Evolutionary conservation across 1,140 invertebrate species (phyloP), one percentile per base, ranked within the genome.

Genomic region (Drosophila tsacasi): DNA sequence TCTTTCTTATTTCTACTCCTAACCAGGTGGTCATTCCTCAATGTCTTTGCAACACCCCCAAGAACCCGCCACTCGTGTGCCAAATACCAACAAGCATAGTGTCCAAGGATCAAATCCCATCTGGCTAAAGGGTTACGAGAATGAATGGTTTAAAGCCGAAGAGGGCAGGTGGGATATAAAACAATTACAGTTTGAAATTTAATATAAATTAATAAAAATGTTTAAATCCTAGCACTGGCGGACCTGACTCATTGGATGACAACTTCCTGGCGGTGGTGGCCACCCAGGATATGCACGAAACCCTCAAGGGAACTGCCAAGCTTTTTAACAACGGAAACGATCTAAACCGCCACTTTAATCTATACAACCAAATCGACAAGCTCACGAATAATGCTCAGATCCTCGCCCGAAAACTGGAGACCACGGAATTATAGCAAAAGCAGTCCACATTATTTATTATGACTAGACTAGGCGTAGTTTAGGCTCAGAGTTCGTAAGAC

Each of bases 71-170:
- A 95, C 95, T 37, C 94, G 96, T 76, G 97, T 99, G 6, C 98
- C 98, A 3, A 98, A 98, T 89, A 98, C 98, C 4, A 99, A 98
- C 93, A 97, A 98, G 91, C 98, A 98, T 92, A 98, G 97, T 81
- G 96, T 97, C 7, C 97, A 98, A 93, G 98, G 98, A 37, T 98
- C 97, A 10, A 99, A 99, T 94, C 98, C 98, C 0, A 98, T 99
- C 80, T 99, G 98, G 98, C 95, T 98, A 93, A 97, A 97, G 83
- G 97, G 97, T 9, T 98, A 98, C 89, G 97, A 98, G 93, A 98
- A 98, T 93, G 97, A 98, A 91, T 98, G 97, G 97, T 98, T 97
- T 91, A 98, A 98, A 93, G 96, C 96, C 67, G 96, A 97, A 68
- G 96, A 97, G 21, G 94, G 95, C 37, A 96, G 95, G 95, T 96